Evolutionary conservation across 2,113 vertebrate species (phyloP), one percentile per base, ranked within the genome.

Genomic region (Microcebus jonahi): DNA sequence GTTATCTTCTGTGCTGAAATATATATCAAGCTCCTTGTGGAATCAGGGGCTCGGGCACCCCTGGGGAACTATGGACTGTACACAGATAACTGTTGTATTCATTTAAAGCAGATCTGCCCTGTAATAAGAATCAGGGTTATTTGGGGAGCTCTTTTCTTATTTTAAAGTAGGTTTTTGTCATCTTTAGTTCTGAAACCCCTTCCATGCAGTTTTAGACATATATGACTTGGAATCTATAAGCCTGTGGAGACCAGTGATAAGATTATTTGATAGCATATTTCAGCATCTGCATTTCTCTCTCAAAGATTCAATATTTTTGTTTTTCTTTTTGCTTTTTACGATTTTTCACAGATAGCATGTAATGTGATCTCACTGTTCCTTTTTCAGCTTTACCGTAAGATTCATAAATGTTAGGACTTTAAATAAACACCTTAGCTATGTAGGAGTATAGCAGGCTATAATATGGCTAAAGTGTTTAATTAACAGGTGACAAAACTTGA

Each of bases 1-100:
- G n/a, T 55, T 90, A 76, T 80, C 76, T 93, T 67, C 57, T 3
- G 48, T 57, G 34, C 45, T 93, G 86, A 89, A 95, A 96, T 88
- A 80, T 34, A 34, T 82, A 92, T 42, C 21, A 61, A 84, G 61
- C 65, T 90, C 88, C 67, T 88, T 61, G 17, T 68, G 18, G 57
- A 36, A 68, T 53, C 2, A n/a, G 65, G 59, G 80, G 68, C n/a
- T 53, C 11, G 12, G 12, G 39, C 17, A 29, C 6, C 23, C 79
- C 18, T 15, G 70, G 25, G 12, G 42, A 81, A 82, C 57, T 63
- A 1, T 20, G 61, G 71, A 36, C 25, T 31, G 21, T 6, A 5
- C 27, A 29, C 5, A 42, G 90, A 88, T 8, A 57, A 17, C 34
- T 42, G 14, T 25, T 82, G 13, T 27, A 34, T 85, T 86, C 55